Percentiles rank a stretch among this genome's conserved stretches.
These are phyloP conservation scores for Psettodes erumei DNA, from an alignment of 2,113 vertebrate species.

Conservation along the genomic window DNA sequence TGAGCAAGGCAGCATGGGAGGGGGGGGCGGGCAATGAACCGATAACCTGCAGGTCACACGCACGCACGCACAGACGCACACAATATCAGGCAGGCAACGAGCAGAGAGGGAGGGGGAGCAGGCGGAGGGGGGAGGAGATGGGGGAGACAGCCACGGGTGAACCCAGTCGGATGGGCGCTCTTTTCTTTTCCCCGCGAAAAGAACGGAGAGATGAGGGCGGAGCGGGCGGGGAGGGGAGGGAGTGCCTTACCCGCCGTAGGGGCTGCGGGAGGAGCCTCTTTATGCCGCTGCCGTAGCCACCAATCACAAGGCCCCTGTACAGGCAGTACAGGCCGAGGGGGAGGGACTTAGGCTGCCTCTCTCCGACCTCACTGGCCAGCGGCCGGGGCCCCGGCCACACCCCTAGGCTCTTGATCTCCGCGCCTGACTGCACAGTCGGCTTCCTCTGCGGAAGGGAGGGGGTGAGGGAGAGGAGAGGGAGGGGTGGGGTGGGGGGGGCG, in stretches of 20 bases:
- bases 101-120: constrained; percentile 64
- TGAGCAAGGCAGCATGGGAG: constrained; percentile 69
- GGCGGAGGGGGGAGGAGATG: constrained; percentile 71
- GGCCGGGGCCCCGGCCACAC: constrained; percentile 74
- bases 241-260: constrained; percentile 85
- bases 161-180: constrained; percentile 35
- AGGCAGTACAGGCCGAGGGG: constrained; percentile 85
- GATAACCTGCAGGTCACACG: constrained; percentile 56
- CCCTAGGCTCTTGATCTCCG: constrained; percentile 81
- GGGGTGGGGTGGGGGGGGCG: constrained; percentile 38
- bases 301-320: constrained; percentile 86
- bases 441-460: constrained; percentile 83
- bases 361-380: constrained; percentile 80
- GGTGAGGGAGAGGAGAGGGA: constrained; percentile 58
- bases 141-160: constrained; percentile 68
- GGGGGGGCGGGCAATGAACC: constrained; percentile 44
- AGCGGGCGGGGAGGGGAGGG: constrained; percentile 68
- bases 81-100: constrained; percentile 68
- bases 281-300: constrained; percentile 83
- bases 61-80: constrained; percentile 40
- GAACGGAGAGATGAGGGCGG: constrained; percentile 76
- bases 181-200: constrained; percentile 70
- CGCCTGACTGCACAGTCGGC: constrained; percentile 81
- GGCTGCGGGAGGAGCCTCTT: constrained; percentile 83
- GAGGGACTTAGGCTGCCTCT: constrained; percentile 82